Evolutionary conservation across 2,797 vertebrate species (phyloP).

Genomic region (Pangasius larnaudii): DNA sequence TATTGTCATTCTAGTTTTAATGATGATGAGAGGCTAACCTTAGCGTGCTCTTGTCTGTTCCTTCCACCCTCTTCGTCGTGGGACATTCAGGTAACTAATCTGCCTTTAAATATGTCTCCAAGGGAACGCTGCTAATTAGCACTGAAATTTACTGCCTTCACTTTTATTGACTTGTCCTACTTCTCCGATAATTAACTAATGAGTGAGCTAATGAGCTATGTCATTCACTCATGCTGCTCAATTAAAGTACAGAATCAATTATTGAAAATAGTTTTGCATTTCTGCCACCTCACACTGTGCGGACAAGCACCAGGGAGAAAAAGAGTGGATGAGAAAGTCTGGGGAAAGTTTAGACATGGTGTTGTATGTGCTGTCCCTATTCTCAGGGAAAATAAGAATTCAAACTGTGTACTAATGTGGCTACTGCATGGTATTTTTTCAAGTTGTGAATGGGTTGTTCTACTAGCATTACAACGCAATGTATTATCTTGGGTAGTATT

Average conservation of each 20-base stretch:
- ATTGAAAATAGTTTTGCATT: slow-evolving; percentile 98
- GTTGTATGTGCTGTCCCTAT: background rate
- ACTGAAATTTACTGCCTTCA: slow-evolving; percentile 99
- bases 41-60: slow-evolving; percentile 74
- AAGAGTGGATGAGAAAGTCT: slow-evolving; percentile 21
- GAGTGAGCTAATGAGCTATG: slow-evolving; percentile 99
- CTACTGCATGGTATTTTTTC: background rate
- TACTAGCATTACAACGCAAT: slow-evolving; percentile 4
- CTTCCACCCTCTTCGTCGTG: slow-evolving; percentile 84
- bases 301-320: slow-evolving; percentile 30
- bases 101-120: slow-evolving; percentile 99
- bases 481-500: background rate
- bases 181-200: slow-evolving; percentile 99
- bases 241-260: slow-evolving; percentile 99
- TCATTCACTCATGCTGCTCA: slow-evolving; percentile 99
- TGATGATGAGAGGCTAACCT: slow-evolving; percentile 72
- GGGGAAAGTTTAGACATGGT: slow-evolving; percentile 29
- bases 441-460: slow-evolving; percentile 4
- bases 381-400: background rate
- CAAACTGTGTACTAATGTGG: slow-evolving; percentile 18
- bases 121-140: slow-evolving; percentile 99
- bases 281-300: slow-evolving; percentile 62
- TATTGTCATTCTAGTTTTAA: slow-evolving; percentile 70
- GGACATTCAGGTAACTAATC: slow-evolving; percentile 98
- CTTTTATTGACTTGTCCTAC: slow-evolving; percentile 99